These are phyloP conservation scores for Pachliopta kotzebuea DNA, from an alignment of 2,888 invertebrate species.

Conservation along the genomic window DNA sequence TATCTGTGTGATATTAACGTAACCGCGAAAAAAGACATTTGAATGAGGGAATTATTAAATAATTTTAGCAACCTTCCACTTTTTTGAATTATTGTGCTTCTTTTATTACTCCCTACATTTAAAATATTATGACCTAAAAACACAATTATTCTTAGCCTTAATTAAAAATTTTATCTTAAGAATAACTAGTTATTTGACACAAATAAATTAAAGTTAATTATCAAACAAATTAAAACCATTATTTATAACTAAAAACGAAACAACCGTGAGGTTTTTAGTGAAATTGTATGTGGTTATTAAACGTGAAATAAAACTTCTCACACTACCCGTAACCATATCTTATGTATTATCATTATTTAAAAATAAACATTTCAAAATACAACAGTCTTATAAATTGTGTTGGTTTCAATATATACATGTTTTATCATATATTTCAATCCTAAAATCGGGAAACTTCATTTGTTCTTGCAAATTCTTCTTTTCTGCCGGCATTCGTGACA, in stretches of 20 bases:
- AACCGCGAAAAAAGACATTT: too few species aligned
- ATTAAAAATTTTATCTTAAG: neutral
- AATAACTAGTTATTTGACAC: conserved; percentile 2
- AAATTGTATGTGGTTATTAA: neutral
- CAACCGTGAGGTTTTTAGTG: too few species aligned
- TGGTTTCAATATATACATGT: neutral
- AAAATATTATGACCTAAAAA: neutral
- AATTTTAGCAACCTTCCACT: too few species aligned
- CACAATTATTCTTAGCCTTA: neutral
- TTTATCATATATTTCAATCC: neutral
- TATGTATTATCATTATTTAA: neutral
- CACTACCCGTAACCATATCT: conserved; percentile 17
- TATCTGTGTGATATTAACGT: too few species aligned
- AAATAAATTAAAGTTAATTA: neutral
- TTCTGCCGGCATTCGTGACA: conserved; percentile 48
- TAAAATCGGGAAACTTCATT: conserved; percentile 66
- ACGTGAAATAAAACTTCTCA: conserved; percentile 8
- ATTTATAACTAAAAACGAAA: neutral
- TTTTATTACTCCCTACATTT: neutral
- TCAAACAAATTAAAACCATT: neutral
- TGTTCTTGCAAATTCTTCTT: conserved; percentile 58
- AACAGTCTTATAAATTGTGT: conserved; percentile 27
- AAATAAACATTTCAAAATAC: conserved; percentile 21
- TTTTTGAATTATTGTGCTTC: too few species aligned
- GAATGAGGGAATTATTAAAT: too few species aligned